A percentile compares a stretch with the other conserved stretches of the same genome.
Conservation (phyloP, 1,140 invertebrate genomes). For the Drosophila triauraria region DNA sequence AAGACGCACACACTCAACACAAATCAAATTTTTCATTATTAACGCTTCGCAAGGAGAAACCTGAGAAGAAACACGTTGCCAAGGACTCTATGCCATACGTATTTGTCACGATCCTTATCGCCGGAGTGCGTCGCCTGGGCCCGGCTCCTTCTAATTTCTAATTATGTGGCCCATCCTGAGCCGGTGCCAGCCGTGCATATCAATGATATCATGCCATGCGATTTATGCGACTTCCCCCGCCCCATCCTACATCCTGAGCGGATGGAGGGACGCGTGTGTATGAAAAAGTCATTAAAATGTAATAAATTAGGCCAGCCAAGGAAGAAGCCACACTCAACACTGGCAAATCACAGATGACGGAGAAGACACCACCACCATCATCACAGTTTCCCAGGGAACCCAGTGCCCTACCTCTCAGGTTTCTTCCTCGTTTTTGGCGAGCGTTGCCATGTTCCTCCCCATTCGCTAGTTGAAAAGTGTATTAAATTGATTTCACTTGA, state of each 20-base stretch:
- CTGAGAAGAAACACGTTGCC: background rate
- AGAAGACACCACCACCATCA: slow-evolving; percentile 9
- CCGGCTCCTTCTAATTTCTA: slow-evolving; percentile 27
- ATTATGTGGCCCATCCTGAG: slow-evolving; percentile 42
- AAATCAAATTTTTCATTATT: background rate
- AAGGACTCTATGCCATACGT: background rate
- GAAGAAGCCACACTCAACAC: slow-evolving; percentile 35
- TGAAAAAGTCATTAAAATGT: slow-evolving; percentile 81
- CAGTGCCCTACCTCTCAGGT: background rate
- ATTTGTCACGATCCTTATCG: slow-evolving; percentile 54
- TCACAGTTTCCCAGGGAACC: background rate
- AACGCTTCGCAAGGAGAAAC: background rate
- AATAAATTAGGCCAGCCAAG: slow-evolving; percentile 75
- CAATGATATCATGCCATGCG: slow-evolving; percentile 67
- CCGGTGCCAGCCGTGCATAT: slow-evolving; percentile 56
- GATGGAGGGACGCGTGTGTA: slow-evolving; percentile 28
- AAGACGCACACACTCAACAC: background rate
- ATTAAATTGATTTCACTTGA: slow-evolving; percentile 78
- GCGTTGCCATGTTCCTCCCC: slow-evolving; percentile 1
- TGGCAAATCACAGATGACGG: slow-evolving; percentile 19
- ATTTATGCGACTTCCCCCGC: slow-evolving; percentile 38
- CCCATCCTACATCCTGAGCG: background rate
- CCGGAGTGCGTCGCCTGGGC: slow-evolving; percentile 29
- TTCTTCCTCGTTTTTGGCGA: background rate
- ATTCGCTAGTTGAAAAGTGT: slow-evolving; percentile 53